Conservation (phyloP, 2,888 invertebrate genomes). For the Rotaria socialis region DNA sequence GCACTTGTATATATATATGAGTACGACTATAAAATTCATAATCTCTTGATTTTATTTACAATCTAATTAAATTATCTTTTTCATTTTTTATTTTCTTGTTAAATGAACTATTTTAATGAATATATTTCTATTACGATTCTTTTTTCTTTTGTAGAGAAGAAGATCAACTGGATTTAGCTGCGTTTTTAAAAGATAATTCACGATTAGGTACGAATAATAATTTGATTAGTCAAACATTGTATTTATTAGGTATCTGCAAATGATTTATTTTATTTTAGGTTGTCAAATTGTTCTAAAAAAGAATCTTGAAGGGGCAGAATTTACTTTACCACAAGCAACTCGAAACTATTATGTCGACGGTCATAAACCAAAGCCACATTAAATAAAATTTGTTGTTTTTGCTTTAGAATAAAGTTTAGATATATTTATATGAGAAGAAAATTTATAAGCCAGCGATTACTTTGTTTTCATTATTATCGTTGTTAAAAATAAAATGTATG, state of each 20-base stretch:
- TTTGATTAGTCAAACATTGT: too few relatives aligned
- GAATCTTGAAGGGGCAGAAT: slow-evolving; percentile 57
- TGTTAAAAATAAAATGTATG: too few relatives aligned
- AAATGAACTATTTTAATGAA: too few relatives aligned
- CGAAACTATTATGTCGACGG: slow-evolving; percentile 70
- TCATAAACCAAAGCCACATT: slow-evolving; percentile 89
- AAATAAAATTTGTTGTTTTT: slow-evolving; percentile 43
- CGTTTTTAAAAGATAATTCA: slow-evolving; percentile 88
- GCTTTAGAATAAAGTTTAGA: not conserved
- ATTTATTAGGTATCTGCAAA: too few relatives aligned
- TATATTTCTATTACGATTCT: slow-evolving; percentile 30
- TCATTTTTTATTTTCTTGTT: too few relatives aligned
- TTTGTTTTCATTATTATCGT: too few relatives aligned
- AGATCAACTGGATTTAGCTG: slow-evolving; percentile 91
- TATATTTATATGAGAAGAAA: not conserved
- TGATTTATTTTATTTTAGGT: slow-evolving; percentile 50
- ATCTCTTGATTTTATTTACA: too few relatives aligned
- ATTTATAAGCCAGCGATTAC: too few relatives aligned
- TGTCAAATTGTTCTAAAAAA: slow-evolving; percentile 58
- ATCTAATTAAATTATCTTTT: too few relatives aligned
- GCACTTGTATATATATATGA: too few relatives aligned
- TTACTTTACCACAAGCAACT: slow-evolving; percentile 56
- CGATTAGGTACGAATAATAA: slow-evolving; percentile 68
- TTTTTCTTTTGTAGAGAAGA: slow-evolving; percentile 70
- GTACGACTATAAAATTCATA: too few relatives aligned